Evolutionary conservation across 2,888 invertebrate genomes (phyloP).

Genomic region (Thymelicus lineola): DNA sequence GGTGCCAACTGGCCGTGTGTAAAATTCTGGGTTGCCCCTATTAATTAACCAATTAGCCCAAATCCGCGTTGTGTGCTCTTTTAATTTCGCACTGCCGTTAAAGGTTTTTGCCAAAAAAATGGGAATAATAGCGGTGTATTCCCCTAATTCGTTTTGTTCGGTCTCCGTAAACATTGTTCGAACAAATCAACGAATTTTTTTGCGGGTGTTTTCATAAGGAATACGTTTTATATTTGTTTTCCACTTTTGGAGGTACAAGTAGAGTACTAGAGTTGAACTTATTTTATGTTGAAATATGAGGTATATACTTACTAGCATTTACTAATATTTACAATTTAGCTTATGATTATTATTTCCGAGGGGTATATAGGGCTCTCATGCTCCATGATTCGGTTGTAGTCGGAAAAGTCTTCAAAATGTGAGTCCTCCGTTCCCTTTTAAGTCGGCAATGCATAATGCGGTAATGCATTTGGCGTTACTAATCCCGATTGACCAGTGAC

Average conservation of each 20-base stretch:
- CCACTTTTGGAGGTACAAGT: slow-evolving; percentile 16
- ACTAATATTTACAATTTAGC: too few relatives aligned
- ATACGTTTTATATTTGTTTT: slow-evolving; percentile 47
- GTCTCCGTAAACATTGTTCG: slow-evolving; percentile 54
- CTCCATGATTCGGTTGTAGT: too few relatives aligned
- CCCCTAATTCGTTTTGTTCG: slow-evolving; percentile 60
- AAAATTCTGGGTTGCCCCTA: slow-evolving; percentile 70
- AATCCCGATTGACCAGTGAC: too few relatives aligned
- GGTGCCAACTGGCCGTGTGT: slow-evolving; percentile 70
- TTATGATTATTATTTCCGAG: too few relatives aligned
- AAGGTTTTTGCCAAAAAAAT: slow-evolving; percentile 61
- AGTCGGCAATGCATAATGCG: too few relatives aligned
- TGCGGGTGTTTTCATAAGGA: slow-evolving; percentile 50
- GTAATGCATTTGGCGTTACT: too few relatives aligned
- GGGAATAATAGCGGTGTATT: slow-evolving; percentile 56
- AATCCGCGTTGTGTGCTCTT: slow-evolving; percentile 71
- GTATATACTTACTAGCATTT: background rate
- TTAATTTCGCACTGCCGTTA: slow-evolving; percentile 70
- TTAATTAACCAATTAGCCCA: slow-evolving; percentile 82
- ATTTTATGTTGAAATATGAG: slow-evolving; percentile 26
- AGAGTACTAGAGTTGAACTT: slow-evolving; percentile 14
- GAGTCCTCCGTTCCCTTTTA: too few relatives aligned
- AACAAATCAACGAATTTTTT: slow-evolving; percentile 55
- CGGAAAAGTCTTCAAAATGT: too few relatives aligned
- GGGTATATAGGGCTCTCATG: too few relatives aligned